Percentiles rank a stretch among this genome's conserved stretches.
Evolutionary conservation across 2,797 vertebrate genomes (phyloP).

Genomic region (Dermochelys coriacea): DNA sequence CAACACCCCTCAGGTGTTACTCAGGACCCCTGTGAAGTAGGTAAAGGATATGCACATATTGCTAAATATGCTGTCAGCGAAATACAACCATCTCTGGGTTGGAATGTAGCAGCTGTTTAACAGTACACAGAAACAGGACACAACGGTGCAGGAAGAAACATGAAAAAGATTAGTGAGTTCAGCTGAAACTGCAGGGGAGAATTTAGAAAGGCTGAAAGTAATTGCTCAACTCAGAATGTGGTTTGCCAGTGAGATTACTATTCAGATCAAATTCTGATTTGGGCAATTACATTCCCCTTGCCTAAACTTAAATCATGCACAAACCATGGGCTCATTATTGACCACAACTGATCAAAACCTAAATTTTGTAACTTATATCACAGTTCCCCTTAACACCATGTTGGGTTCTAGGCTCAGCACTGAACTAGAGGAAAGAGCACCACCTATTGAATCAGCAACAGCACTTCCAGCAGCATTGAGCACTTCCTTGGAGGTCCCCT

Average conservation of each 20-base stretch:
- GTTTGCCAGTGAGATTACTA: neutral
- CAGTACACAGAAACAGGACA: neutral
- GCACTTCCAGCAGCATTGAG: slow-evolving; percentile 67
- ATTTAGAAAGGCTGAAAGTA: neutral
- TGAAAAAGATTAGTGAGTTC: neutral
- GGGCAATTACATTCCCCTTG: neutral
- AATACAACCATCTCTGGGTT: neutral
- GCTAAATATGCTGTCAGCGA: neutral
- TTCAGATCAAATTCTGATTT: neutral
- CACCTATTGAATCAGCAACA: slow-evolving; percentile 68
- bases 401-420: slow-evolving; percentile 58
- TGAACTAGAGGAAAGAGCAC: slow-evolving; percentile 59
- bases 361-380: neutral
- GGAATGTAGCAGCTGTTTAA: neutral
- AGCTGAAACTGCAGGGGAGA: neutral
- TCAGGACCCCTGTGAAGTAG: neutral
- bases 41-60: neutral
- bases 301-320: neutral
- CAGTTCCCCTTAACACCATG: slow-evolving; percentile 57
- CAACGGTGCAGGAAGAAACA: neutral
- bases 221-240: neutral
- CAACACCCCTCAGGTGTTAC: neutral
- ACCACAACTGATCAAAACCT: neutral
- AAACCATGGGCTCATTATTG: neutral
- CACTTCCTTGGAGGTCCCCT: slow-evolving; percentile 70